These are phyloP conservation scores for Leptopterna dolabrata DNA, from an alignment of 2,888 invertebrate genomes.

Conservation along the genomic window DNA sequence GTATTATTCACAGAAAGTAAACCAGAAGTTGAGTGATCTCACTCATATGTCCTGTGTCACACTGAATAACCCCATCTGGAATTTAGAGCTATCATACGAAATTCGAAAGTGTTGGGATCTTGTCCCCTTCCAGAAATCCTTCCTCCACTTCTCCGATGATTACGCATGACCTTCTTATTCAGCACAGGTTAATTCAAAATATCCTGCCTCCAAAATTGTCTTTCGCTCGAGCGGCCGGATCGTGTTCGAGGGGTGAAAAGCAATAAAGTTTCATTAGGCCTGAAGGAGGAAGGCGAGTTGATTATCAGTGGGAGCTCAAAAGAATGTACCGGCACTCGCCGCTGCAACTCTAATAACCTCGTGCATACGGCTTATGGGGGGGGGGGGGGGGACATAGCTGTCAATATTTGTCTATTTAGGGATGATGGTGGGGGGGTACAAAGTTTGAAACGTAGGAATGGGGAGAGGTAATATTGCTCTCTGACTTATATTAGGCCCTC, in stretches of 20 bases:
- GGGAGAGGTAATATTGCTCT: slow-evolving; percentile 47
- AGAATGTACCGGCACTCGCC: neutral
- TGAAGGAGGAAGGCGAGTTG: slow-evolving; percentile 15
- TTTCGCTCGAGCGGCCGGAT: neutral
- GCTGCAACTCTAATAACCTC: slow-evolving; percentile 9
- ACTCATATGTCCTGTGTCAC: too few species aligned
- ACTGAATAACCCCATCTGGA: too few species aligned
- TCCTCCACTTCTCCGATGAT: neutral
- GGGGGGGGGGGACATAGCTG: slow-evolving; percentile 16
- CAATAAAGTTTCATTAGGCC: slow-evolving; percentile 44
- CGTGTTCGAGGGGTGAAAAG: slow-evolving; percentile 2
- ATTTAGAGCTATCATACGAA: too few species aligned
- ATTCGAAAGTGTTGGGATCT: too few species aligned
- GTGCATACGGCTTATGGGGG: slow-evolving; percentile 9
- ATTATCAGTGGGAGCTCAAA: slow-evolving; percentile 35
- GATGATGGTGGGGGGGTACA: neutral
- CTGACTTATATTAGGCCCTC: slow-evolving; percentile 53
- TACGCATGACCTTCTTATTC: neutral
- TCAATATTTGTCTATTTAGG: slow-evolving; percentile 46
- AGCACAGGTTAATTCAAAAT: slow-evolving; percentile 8
- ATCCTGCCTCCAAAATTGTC: neutral
- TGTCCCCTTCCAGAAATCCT: neutral
- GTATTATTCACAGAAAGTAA: too few species aligned
- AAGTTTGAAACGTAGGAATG: neutral
- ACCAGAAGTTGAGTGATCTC: too few species aligned